Evolutionary conservation across 2,113 vertebrate species (phyloP).

Genomic region (Leptocoma aspasia): DNA sequence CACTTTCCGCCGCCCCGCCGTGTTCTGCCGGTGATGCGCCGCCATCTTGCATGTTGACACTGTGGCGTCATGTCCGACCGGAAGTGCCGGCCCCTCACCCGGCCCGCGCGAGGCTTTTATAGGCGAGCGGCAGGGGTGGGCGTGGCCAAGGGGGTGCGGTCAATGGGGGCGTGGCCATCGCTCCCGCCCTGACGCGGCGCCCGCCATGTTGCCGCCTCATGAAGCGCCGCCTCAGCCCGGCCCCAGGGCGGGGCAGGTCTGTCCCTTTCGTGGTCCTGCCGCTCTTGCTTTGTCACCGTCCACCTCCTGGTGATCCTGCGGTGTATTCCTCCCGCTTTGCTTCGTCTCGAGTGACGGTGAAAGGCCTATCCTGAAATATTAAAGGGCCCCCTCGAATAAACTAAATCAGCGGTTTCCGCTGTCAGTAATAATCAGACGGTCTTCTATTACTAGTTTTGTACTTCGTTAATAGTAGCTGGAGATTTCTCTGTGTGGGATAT

Average conservation of each 20-base stretch:
- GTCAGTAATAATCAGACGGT: background rate
- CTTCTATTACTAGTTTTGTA: background rate
- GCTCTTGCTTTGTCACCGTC: rapidly evolving
- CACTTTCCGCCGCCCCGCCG: constrained; percentile 97
- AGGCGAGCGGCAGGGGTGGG: rapidly evolving
- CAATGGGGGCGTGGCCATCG: rapidly evolving
- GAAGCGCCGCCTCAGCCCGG: background rate
- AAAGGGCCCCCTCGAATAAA: background rate
- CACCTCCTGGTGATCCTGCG: rapidly evolving
- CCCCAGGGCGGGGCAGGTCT: rapidly evolving
- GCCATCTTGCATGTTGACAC: constrained; percentile 99
- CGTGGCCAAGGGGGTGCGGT: background rate
- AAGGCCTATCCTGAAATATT: background rate
- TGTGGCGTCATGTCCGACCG: constrained; percentile 83
- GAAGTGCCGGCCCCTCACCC: background rate
- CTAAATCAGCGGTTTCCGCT: rapidly evolving
- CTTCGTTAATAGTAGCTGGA: background rate
- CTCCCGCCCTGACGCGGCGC: rapidly evolving
- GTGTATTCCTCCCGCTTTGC: rapidly evolving
- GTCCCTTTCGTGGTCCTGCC: rapidly evolving
- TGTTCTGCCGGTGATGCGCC: constrained; percentile 98
- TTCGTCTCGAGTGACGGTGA: background rate
- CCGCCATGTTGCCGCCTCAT: background rate
- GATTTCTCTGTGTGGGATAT: background rate
- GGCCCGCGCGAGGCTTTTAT: background rate